phyloP scores from a whole-genome alignment of 2,797 vertebrate species.

The Ibycter americanus region DNA sequence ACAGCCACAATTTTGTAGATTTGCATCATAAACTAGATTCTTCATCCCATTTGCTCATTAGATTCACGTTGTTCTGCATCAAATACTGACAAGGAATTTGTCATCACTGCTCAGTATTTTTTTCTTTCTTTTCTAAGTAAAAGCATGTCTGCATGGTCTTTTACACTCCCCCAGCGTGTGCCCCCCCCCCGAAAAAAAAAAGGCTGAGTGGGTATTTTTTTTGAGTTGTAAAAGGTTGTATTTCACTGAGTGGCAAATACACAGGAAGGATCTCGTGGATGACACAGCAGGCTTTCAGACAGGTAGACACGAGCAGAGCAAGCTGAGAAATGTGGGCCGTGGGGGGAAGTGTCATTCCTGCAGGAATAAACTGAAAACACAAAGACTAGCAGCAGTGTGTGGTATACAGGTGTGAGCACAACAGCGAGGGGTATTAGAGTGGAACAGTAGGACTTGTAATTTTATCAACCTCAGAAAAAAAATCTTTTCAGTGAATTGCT shows the following conservation, averaged over 20 bases:
- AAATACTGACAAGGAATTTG: constrained; percentile 60
- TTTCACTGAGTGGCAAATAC: not conserved
- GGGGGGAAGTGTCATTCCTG: not conserved
- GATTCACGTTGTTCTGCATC: constrained; percentile 59
- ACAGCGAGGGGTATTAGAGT: not conserved
- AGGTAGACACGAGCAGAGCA: not conserved
- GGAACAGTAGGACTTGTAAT: not conserved
- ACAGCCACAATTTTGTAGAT: constrained; percentile 48
- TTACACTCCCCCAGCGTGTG: not conserved
- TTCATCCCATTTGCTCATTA: constrained; percentile 60
- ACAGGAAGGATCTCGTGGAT: not conserved
- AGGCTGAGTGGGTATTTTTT: not conserved
- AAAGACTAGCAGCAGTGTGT: not conserved
- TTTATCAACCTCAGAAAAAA: not conserved
- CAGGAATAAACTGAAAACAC: not conserved
- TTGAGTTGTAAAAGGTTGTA: not conserved
- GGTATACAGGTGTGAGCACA: not conserved
- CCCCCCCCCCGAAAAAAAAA: not conserved
- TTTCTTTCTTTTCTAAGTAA: not conserved
- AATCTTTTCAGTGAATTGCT: not conserved
- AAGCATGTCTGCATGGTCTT: not conserved
- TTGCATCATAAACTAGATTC: constrained; percentile 62
- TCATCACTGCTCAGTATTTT: not conserved
- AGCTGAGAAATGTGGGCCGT: not conserved
- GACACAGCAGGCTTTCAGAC: not conserved